Evolutionary conservation across 2,113 vertebrate species (phyloP).

Genomic region (Pseudopodoces humilis): DNA sequence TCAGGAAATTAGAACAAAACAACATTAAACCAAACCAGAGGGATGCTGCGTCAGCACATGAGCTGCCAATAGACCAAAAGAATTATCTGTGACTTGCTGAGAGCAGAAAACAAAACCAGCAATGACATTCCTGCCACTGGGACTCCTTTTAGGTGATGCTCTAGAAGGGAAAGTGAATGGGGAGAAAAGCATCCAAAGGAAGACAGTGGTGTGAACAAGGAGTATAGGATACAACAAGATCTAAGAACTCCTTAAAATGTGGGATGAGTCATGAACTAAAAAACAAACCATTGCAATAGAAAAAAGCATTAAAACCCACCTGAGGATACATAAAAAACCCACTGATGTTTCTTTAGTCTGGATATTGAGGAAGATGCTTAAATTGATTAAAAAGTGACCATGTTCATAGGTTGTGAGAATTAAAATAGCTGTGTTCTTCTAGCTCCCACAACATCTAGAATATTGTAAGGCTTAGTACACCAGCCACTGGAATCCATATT

Average conservation of each 20-base stretch:
- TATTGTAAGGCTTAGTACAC: background rate
- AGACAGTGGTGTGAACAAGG: background rate
- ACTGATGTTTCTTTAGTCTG: background rate
- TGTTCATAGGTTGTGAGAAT: background rate
- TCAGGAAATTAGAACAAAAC: conserved; percentile 59
- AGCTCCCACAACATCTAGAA: background rate
- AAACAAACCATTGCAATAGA: background rate
- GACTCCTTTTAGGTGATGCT: background rate
- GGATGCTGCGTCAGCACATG: background rate
- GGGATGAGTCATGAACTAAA: background rate
- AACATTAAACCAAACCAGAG: conserved; percentile 45
- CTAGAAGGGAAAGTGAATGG: background rate
- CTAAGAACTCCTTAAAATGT: background rate
- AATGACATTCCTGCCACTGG: conserved; percentile 2
- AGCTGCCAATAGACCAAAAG: conserved; percentile 24
- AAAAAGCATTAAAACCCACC: background rate
- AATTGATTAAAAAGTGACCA: background rate
- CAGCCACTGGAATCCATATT: background rate
- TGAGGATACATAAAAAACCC: background rate
- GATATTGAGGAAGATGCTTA: background rate
- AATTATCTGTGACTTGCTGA: conserved; percentile 28
- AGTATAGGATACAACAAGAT: background rate
- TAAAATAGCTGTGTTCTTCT: background rate
- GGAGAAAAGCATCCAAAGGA: background rate
- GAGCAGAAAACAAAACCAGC: conserved; percentile 37